Evolutionary conservation across 2,888 invertebrate genomes (phyloP), one percentile per base, ranked within the genome.

Genomic region (Drosophila aldrichi): DNA sequence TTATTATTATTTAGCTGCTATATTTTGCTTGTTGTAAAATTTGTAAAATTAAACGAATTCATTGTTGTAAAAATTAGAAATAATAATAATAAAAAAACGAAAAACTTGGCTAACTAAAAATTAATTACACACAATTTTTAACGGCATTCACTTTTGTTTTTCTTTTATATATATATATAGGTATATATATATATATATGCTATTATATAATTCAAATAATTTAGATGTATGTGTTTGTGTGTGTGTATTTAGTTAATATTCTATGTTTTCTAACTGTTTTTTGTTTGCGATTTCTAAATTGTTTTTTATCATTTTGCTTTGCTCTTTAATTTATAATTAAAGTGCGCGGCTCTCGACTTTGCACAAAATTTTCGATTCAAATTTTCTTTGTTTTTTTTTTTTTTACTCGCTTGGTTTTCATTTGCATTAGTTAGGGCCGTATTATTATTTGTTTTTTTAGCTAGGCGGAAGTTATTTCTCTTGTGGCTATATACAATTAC

Each of bases 81-180:
- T 51, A 60, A 44, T 14, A 51, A 64, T 59, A 48, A 43, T 49
- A 65, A 22, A 65, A 73, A 70, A 69, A 69, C 59, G 48, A 36
- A 71, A 65, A 77, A 68, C 73, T 88, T 88, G 70, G 77, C 89
- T 85, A 88, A 89, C 88, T 89, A 89, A 85, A 88, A 64, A 64
- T 69, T 63, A 66, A 78, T 64, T 70, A 70, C 74, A 74, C 65
- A 77, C 59, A 75, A 41, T 48, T 78, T 77, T 77, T 49, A 58
- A 63, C 72, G 57, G 62, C 51, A 36, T 59, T 56, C 44, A 63
- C 52, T 63, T 49, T 32, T 49, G 18, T 20, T 32, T 20, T 34
- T 18, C n/a, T 46, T 25, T n/a, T 46, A 14, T 16, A 12, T 43
- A 43, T 40, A 7, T 40, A 2, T 34, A 34, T 34, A 34, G 2